These are phyloP conservation scores for Telmatherina bonti DNA, from an alignment of 2,797 vertebrate genomes.

Conservation along the genomic window DNA sequence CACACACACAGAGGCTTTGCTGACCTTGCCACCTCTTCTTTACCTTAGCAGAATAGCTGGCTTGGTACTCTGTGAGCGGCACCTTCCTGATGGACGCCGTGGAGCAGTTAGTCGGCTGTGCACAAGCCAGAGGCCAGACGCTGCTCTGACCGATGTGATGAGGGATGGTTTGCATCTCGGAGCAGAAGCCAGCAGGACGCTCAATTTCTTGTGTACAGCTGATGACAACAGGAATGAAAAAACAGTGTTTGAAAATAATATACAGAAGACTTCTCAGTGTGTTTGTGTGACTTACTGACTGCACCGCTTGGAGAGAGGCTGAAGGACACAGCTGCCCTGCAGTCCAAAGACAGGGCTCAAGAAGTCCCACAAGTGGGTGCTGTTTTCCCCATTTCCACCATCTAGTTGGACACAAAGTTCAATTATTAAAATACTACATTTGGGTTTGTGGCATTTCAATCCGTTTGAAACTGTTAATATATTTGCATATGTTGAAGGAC, in stretches of 20 bases:
- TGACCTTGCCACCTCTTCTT: background rate
- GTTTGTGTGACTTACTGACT: slow-evolving; percentile 15
- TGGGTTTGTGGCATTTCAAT: background rate
- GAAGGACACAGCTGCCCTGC: background rate
- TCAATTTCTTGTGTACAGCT: slow-evolving; percentile 35
- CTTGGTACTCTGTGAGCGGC: slow-evolving; percentile 31
- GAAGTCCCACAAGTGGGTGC: background rate
- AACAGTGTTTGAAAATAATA: background rate
- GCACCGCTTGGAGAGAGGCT: background rate
- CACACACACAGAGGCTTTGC: background rate
- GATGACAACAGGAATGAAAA: background rate
- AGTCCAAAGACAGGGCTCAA: background rate
- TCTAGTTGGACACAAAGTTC: slow-evolving; percentile 10
- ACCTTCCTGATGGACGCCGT: background rate
- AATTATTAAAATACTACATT: background rate
- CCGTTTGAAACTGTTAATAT: no score
- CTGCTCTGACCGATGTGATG: background rate
- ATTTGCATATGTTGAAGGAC: no score
- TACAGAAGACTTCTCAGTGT: background rate
- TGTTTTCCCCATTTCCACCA: background rate
- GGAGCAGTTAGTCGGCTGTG: background rate
- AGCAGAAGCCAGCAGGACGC: background rate
- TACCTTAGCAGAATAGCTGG: slow-evolving; percentile 29
- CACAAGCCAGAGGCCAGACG: background rate
- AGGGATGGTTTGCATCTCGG: slow-evolving; percentile 11